Conservation (phyloP, 2,797 vertebrate species). For the Neosilurus hyrtlii region DNA sequence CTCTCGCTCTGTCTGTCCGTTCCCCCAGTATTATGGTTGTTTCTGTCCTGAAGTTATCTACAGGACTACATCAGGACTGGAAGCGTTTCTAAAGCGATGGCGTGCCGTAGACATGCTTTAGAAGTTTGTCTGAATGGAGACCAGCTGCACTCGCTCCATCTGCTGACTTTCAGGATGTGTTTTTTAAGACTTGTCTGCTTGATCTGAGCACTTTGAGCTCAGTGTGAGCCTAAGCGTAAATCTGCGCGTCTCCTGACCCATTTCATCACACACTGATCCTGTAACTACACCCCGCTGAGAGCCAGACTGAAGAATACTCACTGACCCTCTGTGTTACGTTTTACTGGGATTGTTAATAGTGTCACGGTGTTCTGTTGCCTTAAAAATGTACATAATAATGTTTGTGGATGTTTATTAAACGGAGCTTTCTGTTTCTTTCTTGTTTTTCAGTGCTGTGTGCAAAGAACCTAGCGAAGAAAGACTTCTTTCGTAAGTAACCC, state of each 20-base stretch:
- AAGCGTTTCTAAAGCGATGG: background rate
- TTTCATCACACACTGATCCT: constrained; percentile 12
- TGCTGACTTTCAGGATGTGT: constrained; percentile 22
- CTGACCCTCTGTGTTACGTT: background rate
- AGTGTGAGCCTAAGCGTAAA: constrained; percentile 18
- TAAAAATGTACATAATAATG: background rate
- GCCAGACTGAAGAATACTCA: constrained; percentile 15
- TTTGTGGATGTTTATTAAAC: background rate
- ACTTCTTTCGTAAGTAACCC: constrained; percentile 97
- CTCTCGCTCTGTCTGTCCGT: no score
- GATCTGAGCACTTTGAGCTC: constrained; percentile 24
- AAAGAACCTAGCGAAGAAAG: constrained; percentile 99
- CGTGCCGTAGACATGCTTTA: background rate
- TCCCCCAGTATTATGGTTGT: background rate
- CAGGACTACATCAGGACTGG: background rate
- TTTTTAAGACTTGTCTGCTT: constrained; percentile 37
- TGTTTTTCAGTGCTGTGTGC: constrained; percentile 91
- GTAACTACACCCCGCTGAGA: constrained; percentile 12
- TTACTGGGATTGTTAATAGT: background rate
- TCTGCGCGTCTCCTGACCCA: constrained; percentile 22
- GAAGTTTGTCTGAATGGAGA: constrained; percentile 36
- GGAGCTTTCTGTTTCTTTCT: constrained; percentile 41
- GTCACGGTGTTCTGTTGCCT: background rate
- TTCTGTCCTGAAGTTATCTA: background rate
- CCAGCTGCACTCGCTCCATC: constrained; percentile 12